Conservation (phyloP, 2,113 vertebrate species). For the Paramormyrops kingsleyae region DNA sequence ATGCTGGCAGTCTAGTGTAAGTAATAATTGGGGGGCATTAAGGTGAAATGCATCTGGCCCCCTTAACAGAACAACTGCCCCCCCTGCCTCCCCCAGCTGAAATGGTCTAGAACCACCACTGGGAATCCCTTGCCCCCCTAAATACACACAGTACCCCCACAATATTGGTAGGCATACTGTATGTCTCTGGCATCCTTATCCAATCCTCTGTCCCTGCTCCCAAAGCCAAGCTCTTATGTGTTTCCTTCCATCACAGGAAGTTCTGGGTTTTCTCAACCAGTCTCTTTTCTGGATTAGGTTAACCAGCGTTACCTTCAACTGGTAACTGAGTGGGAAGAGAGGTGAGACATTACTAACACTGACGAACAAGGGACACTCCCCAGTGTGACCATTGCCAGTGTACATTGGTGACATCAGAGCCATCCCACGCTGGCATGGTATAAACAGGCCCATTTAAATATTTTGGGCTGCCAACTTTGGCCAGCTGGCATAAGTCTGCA, state of each 20-base stretch:
- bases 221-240: not conserved
- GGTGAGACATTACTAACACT: not conserved
- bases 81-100: too few relatives aligned
- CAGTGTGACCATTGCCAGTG: not conserved
- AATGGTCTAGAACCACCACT: not conserved
- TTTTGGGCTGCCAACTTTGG: not conserved
- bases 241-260: not conserved
- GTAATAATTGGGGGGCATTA: too few relatives aligned
- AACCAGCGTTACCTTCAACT: not conserved
- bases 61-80: too few relatives aligned
- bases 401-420: not conserved
- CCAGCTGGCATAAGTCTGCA: not conserved
- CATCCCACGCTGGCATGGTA: not conserved
- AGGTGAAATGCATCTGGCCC: too few relatives aligned
- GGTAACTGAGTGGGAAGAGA: not conserved
- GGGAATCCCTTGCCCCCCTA: not conserved
- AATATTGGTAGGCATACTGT: not conserved
- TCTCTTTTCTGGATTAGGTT: not conserved
- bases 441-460: not conserved
- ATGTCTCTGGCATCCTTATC: not conserved
- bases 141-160: not conserved
- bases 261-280: not conserved
- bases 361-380: not conserved
- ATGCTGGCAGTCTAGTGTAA: too few relatives aligned
- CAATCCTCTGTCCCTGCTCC: not conserved